These are phyloP conservation scores for Siphamia tubifer DNA, from an alignment of 2,113 vertebrate genomes.

Conservation along the genomic window DNA sequence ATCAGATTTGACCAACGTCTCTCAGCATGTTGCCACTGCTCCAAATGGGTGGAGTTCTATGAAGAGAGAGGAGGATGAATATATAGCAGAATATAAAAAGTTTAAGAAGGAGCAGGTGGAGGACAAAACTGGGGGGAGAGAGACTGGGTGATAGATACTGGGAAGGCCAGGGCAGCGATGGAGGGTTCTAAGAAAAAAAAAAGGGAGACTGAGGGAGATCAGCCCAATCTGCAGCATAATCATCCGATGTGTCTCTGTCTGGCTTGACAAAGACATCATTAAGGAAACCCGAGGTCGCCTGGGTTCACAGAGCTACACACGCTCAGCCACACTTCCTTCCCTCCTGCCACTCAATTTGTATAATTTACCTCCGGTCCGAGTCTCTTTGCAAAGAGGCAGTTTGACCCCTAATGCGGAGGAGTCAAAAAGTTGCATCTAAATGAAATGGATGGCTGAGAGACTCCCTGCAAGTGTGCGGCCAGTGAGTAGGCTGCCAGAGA, in stretches of 20 bases:
- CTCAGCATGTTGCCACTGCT: conserved; percentile 57
- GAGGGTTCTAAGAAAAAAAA: conserved; percentile 3
- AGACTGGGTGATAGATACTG: conserved; percentile 40
- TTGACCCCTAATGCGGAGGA: conserved; percentile 60
- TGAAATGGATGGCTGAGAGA: conserved; percentile 57
- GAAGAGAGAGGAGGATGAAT: conserved; percentile 22
- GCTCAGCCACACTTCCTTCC: conserved; percentile 37
- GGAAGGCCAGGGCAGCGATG: background rate
- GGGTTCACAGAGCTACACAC: conserved; percentile 50
- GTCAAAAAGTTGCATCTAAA: conserved; percentile 65
- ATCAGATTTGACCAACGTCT: conserved; percentile 69
- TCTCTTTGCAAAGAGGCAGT: conserved; percentile 27
- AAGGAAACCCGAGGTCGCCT: conserved; percentile 61
- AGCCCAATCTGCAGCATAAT: conserved; percentile 57
- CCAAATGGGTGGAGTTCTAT: conserved; percentile 36
- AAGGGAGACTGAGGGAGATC: conserved; percentile 35
- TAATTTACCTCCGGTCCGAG: conserved; percentile 64
- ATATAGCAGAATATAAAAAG: conserved; percentile 9
- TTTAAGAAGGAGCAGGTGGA: background rate
- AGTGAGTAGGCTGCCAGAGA: conserved; percentile 44
- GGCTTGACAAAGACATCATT: conserved; percentile 72
- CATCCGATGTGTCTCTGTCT: conserved; percentile 61
- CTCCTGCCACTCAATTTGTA: conserved; percentile 73
- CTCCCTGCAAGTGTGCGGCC: conserved; percentile 20
- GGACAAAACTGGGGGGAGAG: background rate